Percentiles rank a stretch among this genome's conserved stretches.
Evolutionary conservation across 2,888 invertebrate species (phyloP).

Genomic region (Taphrorychus bicolor): DNA sequence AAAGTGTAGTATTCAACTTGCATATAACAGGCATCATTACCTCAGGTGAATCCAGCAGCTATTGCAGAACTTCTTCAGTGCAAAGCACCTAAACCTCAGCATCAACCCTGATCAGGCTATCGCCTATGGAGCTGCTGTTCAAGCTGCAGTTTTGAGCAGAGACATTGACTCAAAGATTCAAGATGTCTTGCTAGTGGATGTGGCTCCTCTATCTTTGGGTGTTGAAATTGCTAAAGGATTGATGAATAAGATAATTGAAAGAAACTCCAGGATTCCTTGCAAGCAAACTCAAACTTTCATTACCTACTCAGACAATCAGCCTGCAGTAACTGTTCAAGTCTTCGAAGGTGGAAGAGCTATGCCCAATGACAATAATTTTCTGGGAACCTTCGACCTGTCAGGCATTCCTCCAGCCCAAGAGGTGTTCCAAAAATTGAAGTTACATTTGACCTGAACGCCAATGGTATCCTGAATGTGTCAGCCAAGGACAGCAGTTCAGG

Average conservation of each 20-base stretch:
- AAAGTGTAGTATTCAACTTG: too few species aligned
- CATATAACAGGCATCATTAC: too few species aligned
- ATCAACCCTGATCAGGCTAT: slow-evolving; percentile 58
- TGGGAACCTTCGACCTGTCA: slow-evolving; percentile 71
- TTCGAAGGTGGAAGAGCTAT: slow-evolving; percentile 79
- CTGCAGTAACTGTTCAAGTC: slow-evolving; percentile 67
- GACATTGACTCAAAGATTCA: slow-evolving; percentile 74
- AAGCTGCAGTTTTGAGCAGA: slow-evolving; percentile 55
- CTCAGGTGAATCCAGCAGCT: slow-evolving; percentile 76
- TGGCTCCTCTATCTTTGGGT: slow-evolving; percentile 73
- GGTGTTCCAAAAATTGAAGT: slow-evolving; percentile 75
- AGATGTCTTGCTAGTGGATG: slow-evolving; percentile 74
- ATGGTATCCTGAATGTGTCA: slow-evolving; percentile 71
- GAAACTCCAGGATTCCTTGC: slow-evolving; percentile 66
- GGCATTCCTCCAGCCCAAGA: slow-evolving; percentile 75
- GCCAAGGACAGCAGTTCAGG: slow-evolving; percentile 68
- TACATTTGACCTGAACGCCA: slow-evolving; percentile 77
- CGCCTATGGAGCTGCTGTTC: slow-evolving; percentile 57
- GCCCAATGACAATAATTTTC: slow-evolving; percentile 80
- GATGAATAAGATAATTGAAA: slow-evolving; percentile 70
- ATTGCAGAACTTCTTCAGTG: slow-evolving; percentile 78
- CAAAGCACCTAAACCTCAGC: slow-evolving; percentile 56
- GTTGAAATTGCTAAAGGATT: slow-evolving; percentile 85
- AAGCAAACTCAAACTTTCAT: slow-evolving; percentile 68
- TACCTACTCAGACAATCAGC: slow-evolving; percentile 73